Conservation (phyloP, 2,797 vertebrate species). For the Limnodromus scolopaceus region DNA sequence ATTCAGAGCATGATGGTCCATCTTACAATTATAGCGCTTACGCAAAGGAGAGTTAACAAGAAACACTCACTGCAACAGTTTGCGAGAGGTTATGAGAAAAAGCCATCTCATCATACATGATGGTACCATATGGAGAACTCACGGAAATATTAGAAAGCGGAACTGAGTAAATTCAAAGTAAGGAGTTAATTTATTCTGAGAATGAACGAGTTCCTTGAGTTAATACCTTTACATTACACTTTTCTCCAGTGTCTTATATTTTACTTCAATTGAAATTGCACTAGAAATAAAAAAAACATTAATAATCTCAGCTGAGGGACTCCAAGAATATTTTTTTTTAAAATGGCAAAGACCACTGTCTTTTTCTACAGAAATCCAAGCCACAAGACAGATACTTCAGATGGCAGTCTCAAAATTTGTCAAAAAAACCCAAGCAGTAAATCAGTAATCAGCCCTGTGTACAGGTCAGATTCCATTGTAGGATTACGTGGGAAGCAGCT, state of each 20-base stretch:
- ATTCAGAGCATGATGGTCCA: background rate
- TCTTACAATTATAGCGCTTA: background rate
- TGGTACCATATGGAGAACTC: background rate
- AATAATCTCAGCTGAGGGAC: background rate
- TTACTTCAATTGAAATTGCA: background rate
- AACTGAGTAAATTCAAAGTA: background rate
- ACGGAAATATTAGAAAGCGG: background rate
- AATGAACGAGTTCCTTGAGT: background rate
- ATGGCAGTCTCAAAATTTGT: background rate
- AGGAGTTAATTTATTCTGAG: background rate
- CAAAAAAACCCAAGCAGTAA: background rate
- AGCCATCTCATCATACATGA: background rate
- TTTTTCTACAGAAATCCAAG: background rate
- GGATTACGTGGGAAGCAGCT: background rate
- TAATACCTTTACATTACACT: background rate
- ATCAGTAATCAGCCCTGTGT: background rate
- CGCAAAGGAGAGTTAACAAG: background rate
- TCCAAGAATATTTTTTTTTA: background rate
- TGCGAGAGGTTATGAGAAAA: background rate
- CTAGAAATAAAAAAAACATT: background rate
- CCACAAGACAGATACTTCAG: background rate
- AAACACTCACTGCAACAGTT: background rate
- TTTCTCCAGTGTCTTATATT: background rate
- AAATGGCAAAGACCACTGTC: background rate
- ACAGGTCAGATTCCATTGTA: background rate